Base-by-base conservation (phyloP, 1,140 invertebrate genomes). In the Oncopodura yosiiana region DNA sequence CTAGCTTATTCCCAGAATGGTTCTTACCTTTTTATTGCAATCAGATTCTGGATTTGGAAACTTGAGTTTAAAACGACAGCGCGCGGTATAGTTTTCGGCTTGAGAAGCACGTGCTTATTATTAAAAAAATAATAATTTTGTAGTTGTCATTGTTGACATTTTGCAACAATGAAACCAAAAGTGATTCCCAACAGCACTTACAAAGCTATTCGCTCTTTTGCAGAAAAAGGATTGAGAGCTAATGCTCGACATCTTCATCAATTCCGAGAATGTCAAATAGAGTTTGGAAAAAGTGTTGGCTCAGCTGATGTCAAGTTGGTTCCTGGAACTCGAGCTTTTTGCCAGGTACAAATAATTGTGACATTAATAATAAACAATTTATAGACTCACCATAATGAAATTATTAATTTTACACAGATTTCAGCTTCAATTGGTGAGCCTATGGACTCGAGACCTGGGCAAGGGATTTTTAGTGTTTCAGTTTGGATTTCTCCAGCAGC, bases 401-500 rank as follows among this genome's bases (percentile, higher is more conserved):
- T 45, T 2, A 30, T 45, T 38, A 4, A 26, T 21, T 44, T 8
- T 21, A 18, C 49, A 6, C 26, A 63, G 61, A 38, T 53, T 19
- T 59, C 54, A 30, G 56, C 53, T 19, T 46, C 54, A 4, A 52
- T 64, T 46, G 62, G 62, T 5, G 62, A 64, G 32, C 62, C 62
- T 0, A 51, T 29, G 21, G 62, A 64, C 37, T 58, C 58, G 14
- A 26, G 58, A 18, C 62, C 62, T 42, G 58, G 62, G 9, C 58
- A 64, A 59, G 62, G 62, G 2, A 46, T 56, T 21, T 21, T 64
- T 9, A 58, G 43, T 4, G 41, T 64, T n/a, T 61, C 62, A 23
- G 55, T 58, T 14, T 64, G 62, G 62, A 60, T 64, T 41, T 64
- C 62, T 8, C 62, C 62, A 1, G 46, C 58, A 29, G 58, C 62